Conservation (phyloP, 23 tunicate genomes). For the Ciona savignyi region DNA sequence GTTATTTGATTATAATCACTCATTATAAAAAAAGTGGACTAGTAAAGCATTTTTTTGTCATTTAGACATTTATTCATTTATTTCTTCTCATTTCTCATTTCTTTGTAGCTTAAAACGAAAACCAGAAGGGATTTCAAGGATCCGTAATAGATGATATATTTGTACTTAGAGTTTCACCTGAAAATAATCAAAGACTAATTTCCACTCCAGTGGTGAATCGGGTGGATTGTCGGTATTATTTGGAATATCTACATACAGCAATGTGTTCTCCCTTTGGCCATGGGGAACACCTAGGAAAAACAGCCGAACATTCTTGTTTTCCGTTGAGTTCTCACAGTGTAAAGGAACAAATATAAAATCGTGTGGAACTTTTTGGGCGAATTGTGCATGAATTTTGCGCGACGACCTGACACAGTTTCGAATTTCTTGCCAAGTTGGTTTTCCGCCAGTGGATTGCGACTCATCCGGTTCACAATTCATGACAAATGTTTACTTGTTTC, state of each 20-base stretch:
- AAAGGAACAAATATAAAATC: slow-evolving; percentile 51
- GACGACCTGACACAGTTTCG: slow-evolving; percentile 31
- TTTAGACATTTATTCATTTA: too few species aligned
- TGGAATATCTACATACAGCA: slow-evolving; percentile 63
- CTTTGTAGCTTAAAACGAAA: too few species aligned
- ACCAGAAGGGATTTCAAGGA: too few species aligned
- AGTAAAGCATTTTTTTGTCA: too few species aligned
- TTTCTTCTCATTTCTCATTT: too few species aligned
- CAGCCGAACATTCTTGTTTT: slow-evolving; percentile 12
- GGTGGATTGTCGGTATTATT: slow-evolving; percentile 8
- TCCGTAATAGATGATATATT: too few species aligned
- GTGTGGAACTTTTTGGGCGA: slow-evolving; percentile 75
- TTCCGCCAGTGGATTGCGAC: too few species aligned
- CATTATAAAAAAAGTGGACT: too few species aligned
- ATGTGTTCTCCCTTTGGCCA: slow-evolving; percentile 54
- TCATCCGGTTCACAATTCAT: too few species aligned
- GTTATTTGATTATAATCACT: too few species aligned
- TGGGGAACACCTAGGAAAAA: slow-evolving; percentile 52
- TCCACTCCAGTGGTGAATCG: slow-evolving; percentile 74
- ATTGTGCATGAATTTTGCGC: slow-evolving; percentile 53
- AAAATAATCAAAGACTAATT: slow-evolving; percentile 43
- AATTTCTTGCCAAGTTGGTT: slow-evolving; percentile 57
- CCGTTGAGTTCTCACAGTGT: not conserved
- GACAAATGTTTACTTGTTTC: too few species aligned
- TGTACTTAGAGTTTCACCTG: too few species aligned